phyloP scores from a whole-genome alignment of 64 coral and sea anemone genomes.

The Montipora capricornis region DNA sequence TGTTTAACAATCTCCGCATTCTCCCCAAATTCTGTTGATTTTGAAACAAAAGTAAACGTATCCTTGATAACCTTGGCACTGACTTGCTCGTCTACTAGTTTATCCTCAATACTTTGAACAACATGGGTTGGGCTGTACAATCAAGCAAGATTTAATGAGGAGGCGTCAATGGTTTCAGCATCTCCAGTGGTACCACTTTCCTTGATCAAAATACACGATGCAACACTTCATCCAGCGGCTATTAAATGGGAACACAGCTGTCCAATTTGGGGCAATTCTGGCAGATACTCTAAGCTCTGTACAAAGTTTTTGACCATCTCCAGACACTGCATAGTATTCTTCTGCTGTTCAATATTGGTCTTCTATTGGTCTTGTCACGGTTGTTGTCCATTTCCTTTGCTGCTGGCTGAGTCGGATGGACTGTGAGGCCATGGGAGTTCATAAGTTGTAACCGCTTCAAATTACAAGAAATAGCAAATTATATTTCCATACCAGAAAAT shows the following conservation, averaged over 20 bases:
- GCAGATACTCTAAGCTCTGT: background rate
- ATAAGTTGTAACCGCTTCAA: background rate
- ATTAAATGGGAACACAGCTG: background rate
- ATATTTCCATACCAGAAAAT: too few species aligned
- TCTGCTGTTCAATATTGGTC: background rate
- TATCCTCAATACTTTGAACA: background rate
- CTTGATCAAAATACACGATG: too few species aligned
- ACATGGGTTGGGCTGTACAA: constrained; percentile 2
- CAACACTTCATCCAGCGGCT: background rate
- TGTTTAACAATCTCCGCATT: background rate
- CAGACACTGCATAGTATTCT: background rate
- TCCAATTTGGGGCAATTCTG: constrained; percentile 13
- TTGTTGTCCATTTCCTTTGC: background rate
- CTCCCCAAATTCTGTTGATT: background rate
- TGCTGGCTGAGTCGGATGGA: background rate
- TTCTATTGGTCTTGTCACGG: constrained; percentile 21
- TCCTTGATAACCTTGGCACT: background rate
- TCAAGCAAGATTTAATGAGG: constrained; percentile 3
- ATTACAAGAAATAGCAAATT: too few species aligned
- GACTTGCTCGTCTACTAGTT: background rate
- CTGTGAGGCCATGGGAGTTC: background rate
- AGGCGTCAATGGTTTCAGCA: background rate
- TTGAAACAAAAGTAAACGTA: background rate
- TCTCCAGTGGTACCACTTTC: too few species aligned
- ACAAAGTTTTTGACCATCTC: background rate